Base-by-base conservation (phyloP, 2,797 vertebrate species). In the Hoplostethus atlanticus region DNA sequence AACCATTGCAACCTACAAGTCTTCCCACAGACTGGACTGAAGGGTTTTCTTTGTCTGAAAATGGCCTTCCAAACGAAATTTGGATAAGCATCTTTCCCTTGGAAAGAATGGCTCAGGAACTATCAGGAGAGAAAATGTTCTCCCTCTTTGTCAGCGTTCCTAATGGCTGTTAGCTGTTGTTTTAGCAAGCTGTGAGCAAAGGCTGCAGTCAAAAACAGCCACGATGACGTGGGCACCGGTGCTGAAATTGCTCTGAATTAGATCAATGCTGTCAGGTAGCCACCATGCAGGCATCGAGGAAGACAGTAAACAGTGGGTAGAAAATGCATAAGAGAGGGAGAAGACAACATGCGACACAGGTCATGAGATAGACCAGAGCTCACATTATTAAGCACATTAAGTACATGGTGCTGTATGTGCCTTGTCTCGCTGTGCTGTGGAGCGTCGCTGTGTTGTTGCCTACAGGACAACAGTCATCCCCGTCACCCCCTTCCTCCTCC, bases 251-350 rank as follows among this genome's bases (percentile, higher is more conserved):
- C 57, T 84, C 65, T 62, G 76, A 50, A 0, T 75, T 64, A 70
- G 73, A 83, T 74, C 40, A 76, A 25, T 72, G 69, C 55, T 79
- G 77, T 80, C 86, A 84, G 79, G 73, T 71, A 71, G 74, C 72
- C 16, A 58, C 57, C 55, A 3, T 15, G 66, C 61, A 76, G 65
- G 61, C 71, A 21, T 31, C 51, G 15, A 50, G 47, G 10, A 13
- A 55, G 25, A 30, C 56, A 56, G 46, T 8, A 38, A 40, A 74
- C 38, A 30, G 48, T 21, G 15, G 72, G 76, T 30, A 61, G 70
- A 71, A 75, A 71, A 77, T 44, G 64, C 42, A 31, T 81, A 81
- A 42, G 40, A 4, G 73, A 42, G 59, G 50, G 55, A 79, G 47
- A 28, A 28, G 46, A 65, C 71, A 71, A 48, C 68, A 50, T 34